Evolutionary conservation across 1,140 invertebrate genomes (phyloP).

Genomic region (Heliothis virescens): DNA sequence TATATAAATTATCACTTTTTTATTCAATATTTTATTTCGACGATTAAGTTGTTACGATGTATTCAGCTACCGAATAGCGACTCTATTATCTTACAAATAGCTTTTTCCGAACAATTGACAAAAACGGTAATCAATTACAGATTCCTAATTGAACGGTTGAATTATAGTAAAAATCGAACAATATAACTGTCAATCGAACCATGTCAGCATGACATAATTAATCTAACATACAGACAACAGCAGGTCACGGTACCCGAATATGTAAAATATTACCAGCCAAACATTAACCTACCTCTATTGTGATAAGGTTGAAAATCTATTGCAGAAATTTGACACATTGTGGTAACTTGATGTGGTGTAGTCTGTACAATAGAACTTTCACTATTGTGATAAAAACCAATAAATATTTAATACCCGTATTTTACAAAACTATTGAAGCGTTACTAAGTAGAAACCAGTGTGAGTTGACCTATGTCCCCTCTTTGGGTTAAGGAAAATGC

Average conservation of each 20-base stretch:
- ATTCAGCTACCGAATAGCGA: neutral
- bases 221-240: too few relatives aligned
- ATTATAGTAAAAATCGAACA: conserved; percentile 8
- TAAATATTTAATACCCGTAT: conserved; percentile 22
- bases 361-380: conserved; percentile 44
- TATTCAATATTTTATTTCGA: neutral
- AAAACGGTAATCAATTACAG: neutral
- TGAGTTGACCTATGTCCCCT: conserved; percentile 16
- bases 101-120: neutral
- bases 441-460: conserved; percentile 18
- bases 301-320: too few relatives aligned
- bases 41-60: neutral
- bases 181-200: conserved; percentile 1
- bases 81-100: too few relatives aligned
- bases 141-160: neutral
- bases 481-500: neutral
- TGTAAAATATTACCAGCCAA: too few relatives aligned
- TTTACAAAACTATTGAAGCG: conserved; percentile 36
- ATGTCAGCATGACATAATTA: conserved; percentile 38
- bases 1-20: neutral
- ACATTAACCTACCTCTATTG: too few relatives aligned
- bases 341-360: too few relatives aligned
- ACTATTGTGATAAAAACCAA: conserved; percentile 43
- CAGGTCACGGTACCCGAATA: too few relatives aligned
- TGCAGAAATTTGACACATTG: too few relatives aligned